A percentile compares a stretch with the other conserved stretches of the same genome.
Evolutionary conservation across 2,797 vertebrate species (phyloP).

Genomic region (Alosa sapidissima): DNA sequence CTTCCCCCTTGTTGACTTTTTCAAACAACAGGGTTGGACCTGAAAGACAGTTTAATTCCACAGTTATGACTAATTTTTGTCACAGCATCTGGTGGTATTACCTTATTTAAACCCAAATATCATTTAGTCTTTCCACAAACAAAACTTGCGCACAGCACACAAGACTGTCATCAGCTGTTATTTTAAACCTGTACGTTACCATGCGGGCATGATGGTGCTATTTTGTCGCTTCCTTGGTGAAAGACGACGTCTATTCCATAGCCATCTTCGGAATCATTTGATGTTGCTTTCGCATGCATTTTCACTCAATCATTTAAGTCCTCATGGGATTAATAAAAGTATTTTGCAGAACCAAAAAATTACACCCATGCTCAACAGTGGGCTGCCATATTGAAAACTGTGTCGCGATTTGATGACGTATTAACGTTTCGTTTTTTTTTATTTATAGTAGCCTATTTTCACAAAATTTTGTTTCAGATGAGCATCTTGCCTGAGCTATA

Average conservation of each 20-base stretch:
- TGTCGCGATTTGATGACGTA: constrained; percentile 35
- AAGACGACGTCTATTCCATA: constrained; percentile 69
- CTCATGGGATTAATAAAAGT: background rate
- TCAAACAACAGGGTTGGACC: constrained; percentile 89
- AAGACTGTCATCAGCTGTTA: background rate
- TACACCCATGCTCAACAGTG: constrained; percentile 10
- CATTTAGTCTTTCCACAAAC: too few relatives aligned
- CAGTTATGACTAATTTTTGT: too few relatives aligned
- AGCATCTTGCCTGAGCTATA: too few relatives aligned
- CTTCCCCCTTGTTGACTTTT: constrained; percentile 68
- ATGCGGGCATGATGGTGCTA: constrained; percentile 69
- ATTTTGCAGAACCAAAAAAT: background rate
- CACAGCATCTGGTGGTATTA: too few relatives aligned
- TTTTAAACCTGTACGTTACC: constrained; percentile 54
- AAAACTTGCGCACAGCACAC: too few relatives aligned
- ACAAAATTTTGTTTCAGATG: too few relatives aligned
- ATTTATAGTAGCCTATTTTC: background rate
- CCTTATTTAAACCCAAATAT: too few relatives aligned
- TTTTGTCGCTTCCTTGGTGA: constrained; percentile 39
- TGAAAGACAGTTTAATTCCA: constrained; percentile 50
- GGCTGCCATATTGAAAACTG: background rate
- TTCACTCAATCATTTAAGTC: background rate
- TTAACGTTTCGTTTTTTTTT: background rate
- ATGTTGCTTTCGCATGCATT: constrained; percentile 1
- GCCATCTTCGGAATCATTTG: constrained; percentile 36